Evolutionary conservation across 1,140 invertebrate genomes (phyloP).

Genomic region (Drosophila takahashii): DNA sequence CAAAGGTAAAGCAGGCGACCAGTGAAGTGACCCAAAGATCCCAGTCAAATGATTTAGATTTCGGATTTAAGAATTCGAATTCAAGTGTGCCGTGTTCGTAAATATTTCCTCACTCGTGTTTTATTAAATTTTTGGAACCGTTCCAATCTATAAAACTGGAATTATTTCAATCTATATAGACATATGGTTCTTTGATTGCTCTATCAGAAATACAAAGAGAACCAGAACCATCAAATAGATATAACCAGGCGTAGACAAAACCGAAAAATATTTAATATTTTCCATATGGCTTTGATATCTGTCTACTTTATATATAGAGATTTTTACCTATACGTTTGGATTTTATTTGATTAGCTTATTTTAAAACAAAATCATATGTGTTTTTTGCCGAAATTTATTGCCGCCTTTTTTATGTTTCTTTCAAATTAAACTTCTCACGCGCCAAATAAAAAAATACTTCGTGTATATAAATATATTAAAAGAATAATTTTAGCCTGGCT

Average conservation of each 20-base stretch:
- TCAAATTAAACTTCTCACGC: conserved; percentile 63
- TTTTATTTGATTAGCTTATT: conserved; percentile 63
- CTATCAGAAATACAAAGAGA: conserved; percentile 31
- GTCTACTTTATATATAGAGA: conserved; percentile 30
- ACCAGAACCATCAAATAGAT: conserved; percentile 47
- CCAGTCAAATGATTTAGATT: not conserved
- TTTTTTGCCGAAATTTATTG: conserved; percentile 56
- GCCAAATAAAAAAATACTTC: conserved; percentile 41
- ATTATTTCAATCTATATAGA: conserved; percentile 57
- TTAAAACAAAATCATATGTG: conserved; percentile 74
- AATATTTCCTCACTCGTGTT: conserved; percentile 35
- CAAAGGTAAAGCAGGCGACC: conserved; percentile 26
- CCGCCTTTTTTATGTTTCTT: conserved; percentile 59
- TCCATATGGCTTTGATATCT: conserved; percentile 56
- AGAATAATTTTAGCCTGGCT: conserved; percentile 30
- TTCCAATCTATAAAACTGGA: conserved; percentile 78
- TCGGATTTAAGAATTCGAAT: conserved; percentile 42
- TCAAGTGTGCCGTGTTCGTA: conserved; percentile 69
- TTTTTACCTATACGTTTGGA: conserved; percentile 23
- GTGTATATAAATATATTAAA: conserved; percentile 41
- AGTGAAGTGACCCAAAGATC: conserved; percentile 16
- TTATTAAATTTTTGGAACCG: conserved; percentile 60
- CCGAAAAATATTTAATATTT: conserved; percentile 37
- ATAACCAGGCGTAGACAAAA: conserved; percentile 29
- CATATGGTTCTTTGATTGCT: conserved; percentile 42